Conservation (phyloP, 2,797 vertebrate genomes). For the Typhlichthys subterraneus region DNA sequence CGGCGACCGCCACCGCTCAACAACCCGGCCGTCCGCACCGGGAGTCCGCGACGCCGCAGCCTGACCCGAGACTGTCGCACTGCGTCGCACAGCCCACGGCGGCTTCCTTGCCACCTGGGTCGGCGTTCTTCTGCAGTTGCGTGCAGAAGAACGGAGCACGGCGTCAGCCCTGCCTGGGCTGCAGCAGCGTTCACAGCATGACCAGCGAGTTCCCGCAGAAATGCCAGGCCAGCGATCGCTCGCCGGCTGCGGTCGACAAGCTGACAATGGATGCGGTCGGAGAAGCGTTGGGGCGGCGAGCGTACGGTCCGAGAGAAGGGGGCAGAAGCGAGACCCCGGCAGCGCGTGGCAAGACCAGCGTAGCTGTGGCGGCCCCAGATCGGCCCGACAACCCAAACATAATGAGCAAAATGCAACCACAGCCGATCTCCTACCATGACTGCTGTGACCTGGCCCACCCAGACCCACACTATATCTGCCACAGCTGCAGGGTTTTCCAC, state of each 20-base stretch:
- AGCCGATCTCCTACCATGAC: constrained; percentile 48
- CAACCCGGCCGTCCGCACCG: neutral
- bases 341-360: neutral
- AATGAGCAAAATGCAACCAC: neutral
- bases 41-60: neutral
- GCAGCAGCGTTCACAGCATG: constrained; percentile 32
- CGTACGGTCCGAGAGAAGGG: constrained; percentile 10
- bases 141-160: accelerated
- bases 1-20: neutral
- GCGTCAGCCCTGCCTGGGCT: constrained; percentile 31
- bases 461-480: constrained; percentile 53
- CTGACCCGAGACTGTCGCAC: neutral
- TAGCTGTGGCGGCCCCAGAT: constrained; percentile 11
- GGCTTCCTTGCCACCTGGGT: neutral
- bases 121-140: constrained; percentile 35
- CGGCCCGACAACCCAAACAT: constrained; percentile 5
- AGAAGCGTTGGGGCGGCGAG: neutral
- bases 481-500: constrained; percentile 66
- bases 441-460: constrained; percentile 47
- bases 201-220: constrained; percentile 1
- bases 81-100: neutral
- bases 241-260: accelerated
- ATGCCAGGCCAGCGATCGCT: neutral
- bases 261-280: neutral
- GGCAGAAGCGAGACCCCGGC: neutral